Evolutionary conservation across 1,140 invertebrate genomes (phyloP).

Genomic region (Campoletis sonorensis): DNA sequence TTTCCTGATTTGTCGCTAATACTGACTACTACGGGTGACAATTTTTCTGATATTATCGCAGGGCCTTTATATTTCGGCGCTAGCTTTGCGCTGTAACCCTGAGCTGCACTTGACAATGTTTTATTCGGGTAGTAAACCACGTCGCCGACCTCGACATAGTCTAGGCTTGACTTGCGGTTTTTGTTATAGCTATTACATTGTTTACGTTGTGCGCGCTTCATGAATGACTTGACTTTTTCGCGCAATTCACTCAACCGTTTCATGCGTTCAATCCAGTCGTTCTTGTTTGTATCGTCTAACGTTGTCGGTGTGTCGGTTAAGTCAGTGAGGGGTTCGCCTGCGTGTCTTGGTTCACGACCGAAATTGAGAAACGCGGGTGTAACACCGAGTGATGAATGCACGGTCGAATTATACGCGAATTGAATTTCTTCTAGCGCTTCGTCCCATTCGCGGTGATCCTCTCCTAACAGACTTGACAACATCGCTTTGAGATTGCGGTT

Average conservation of each 20-base stretch:
- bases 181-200: not conserved
- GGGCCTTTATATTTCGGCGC: not conserved
- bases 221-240: not conserved
- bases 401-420: slow-evolving; percentile 45
- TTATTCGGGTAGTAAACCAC: not conserved
- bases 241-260: not conserved
- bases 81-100: not conserved
- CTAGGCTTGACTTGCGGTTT: not conserved
- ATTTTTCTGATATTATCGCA: not conserved
- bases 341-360: slow-evolving; percentile 20
- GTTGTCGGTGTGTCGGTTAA: not conserved
- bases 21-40: not conserved
- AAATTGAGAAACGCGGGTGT: slow-evolving; percentile 40
- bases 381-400: slow-evolving; percentile 24
- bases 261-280: not conserved
- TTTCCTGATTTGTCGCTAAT: not conserved
- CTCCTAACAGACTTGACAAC: slow-evolving; percentile 63
- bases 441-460: slow-evolving; percentile 49
- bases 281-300: not conserved
- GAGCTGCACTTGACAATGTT: not conserved
- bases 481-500: slow-evolving; percentile 70
- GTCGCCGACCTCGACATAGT: not conserved
- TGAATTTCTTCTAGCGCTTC: slow-evolving; percentile 16
- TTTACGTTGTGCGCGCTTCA: not conserved
- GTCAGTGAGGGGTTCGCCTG: not conserved